Base-by-base conservation (phyloP, 2,113 vertebrate species). In the Hylia prasina region DNA sequence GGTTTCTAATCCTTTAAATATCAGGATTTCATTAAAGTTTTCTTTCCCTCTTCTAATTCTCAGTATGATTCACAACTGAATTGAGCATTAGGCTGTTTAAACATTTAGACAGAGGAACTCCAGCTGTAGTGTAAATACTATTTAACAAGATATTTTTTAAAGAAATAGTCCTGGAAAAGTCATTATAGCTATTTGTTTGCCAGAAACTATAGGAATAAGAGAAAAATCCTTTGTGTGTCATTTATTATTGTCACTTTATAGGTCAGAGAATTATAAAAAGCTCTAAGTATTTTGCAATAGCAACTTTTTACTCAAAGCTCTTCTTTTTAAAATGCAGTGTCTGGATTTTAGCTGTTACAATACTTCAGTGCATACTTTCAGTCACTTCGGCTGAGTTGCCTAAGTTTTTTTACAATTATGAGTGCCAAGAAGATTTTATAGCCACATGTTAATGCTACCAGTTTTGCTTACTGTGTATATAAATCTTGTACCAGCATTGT, bases 231-330 rank as follows among this genome's bases (percentile, higher is more conserved):
- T 94, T 88, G 35, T 70, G 37, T 96, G 84, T 82, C 91, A 94
- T 96, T 96, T 91, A 77, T 97, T 95, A 92, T 86, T 95, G 96
- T 69, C 91, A 89, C 64, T 97, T 96, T 91, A 89, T 95, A 95
- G 91, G 94, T 95, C 95, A 93, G 89, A 60, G 87, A 91, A 92
- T 96, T 96, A 95, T 92, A 93, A 96, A 95, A 94, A 94, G 56
- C 30, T 94, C 83, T 89, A 94, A 97, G 72, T 80, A 76, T 91
- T 97, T 95, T 97, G 88, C 93, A 97, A 93, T 81, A 81, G 17
- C 65, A 93, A 40, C 28, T 66, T 93, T 90, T 89, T 71, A 68
- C 53, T 78, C 37, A 87, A 90, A 81, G 73, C 13, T 82, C 25
- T 82, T 88, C 33, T 82, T 73, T 94, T 90, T 63, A 44, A 93